Evolutionary conservation across 2,113 vertebrate genomes (phyloP).

Genomic region (Lepisosteus oculatus): DNA sequence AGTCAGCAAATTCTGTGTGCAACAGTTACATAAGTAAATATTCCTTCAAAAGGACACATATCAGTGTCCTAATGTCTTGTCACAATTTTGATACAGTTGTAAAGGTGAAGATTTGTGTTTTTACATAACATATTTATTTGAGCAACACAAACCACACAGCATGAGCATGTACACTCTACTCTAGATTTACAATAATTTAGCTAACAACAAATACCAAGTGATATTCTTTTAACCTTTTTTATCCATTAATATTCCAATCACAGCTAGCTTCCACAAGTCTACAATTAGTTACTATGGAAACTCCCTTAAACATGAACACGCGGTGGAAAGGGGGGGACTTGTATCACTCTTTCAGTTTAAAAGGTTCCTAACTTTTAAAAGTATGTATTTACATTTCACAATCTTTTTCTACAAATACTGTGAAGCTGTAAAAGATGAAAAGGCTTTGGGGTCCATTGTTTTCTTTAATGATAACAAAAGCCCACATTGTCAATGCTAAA

Average conservation of each 20-base stretch:
- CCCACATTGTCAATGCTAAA: too few species aligned
- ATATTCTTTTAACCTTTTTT: slow-evolving; percentile 33
- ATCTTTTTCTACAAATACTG: too few species aligned
- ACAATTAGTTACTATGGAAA: slow-evolving; percentile 35
- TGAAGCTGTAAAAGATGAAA: too few species aligned
- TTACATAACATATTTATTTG: slow-evolving; percentile 60
- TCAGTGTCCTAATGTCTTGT: slow-evolving; percentile 19
- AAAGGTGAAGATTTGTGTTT: slow-evolving; percentile 34
- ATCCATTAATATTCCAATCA: slow-evolving; percentile 29
- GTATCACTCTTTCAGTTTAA: background rate
- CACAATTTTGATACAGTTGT: slow-evolving; percentile 41
- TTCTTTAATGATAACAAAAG: too few species aligned
- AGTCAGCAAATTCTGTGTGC: too few species aligned
- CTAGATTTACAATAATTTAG: slow-evolving; percentile 66
- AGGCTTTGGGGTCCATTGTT: too few species aligned
- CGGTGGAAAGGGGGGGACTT: background rate
- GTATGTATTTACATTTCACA: too few species aligned
- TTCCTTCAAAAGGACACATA: slow-evolving; percentile 34
- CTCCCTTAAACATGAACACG: slow-evolving; percentile 4
- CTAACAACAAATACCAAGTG: slow-evolving; percentile 55
- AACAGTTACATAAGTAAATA: slow-evolving; percentile 46
- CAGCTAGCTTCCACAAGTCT: slow-evolving; percentile 26
- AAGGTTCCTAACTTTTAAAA: background rate
- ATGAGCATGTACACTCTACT: slow-evolving; percentile 56
- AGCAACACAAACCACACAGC: slow-evolving; percentile 67